Evolutionary conservation across 2,888 invertebrate species (phyloP), one percentile per base, ranked within the genome.

Genomic region (Diarsia mendica): DNA sequence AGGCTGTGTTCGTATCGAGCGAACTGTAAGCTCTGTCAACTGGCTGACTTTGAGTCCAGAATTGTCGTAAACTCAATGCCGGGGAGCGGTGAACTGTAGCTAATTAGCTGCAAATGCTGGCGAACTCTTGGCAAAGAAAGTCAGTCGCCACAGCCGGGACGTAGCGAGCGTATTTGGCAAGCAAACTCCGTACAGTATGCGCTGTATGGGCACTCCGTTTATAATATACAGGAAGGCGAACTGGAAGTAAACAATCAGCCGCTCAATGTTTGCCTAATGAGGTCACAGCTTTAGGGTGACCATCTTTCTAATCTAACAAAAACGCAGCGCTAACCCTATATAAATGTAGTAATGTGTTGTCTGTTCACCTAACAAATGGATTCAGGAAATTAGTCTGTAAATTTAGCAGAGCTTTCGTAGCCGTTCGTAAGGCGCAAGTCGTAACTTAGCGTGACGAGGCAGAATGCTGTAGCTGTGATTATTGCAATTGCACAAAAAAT

Each of bases 361-460:
- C 70, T 58, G 65, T 18, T 28, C 77, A 33, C 28, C 48, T 64
- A 58, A 64, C n/a, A 69, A 70, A 80, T 70, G 77, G 75, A 67
- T 75, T 75, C 53, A 64, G 61, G 67, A 75, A 79, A 80, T 75
- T 51, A 77, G 20, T 65, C 64, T 46, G 55, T 67, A 51, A 64
- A 70, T 71, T 71, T 20, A 39, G 39, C 20, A n/a, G 51, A 76
- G 82, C 55, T 82, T 80, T 77, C 23, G 51, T 46, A 60, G 65
- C 63, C 39, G n/a, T 48, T 67, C 23, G 63, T 46, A 53, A 67
- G 23, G 23, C 51, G 39, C 44, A 53, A 55, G 18, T 61, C n/a
- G 28, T 64, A 64, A 75, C 55, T 64, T 58, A 23, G 55, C 66
- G 67, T 82, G 79, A 69, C 49, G 51, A 23, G 8, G 55, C 70